These are phyloP conservation scores for Dolichotis patagonum DNA, from an alignment of 2,113 vertebrate species.

Conservation along the genomic window DNA sequence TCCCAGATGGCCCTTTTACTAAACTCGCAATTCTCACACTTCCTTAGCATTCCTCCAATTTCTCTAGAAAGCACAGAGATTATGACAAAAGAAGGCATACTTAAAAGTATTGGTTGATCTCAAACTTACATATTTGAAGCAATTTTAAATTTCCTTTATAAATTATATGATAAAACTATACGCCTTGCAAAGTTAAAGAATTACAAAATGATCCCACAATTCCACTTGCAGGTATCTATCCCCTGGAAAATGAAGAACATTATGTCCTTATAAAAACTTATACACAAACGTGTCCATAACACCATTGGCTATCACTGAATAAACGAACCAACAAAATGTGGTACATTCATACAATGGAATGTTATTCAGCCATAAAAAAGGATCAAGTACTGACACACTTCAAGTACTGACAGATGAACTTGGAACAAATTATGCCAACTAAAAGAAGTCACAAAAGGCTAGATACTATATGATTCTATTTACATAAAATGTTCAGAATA, in stretches of 20 bases:
- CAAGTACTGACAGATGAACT: neutral
- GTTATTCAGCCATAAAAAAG: constrained; percentile 28
- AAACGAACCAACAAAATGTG: constrained; percentile 14
- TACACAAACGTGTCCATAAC: neutral
- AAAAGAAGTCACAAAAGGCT: constrained; percentile 25
- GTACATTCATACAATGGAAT: neutral
- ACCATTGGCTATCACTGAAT: neutral
- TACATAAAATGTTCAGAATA: neutral
- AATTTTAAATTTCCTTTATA: constrained; percentile 14
- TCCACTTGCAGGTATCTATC: constrained; percentile 5
- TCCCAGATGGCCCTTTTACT: constrained; percentile 13
- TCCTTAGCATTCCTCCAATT: constrained; percentile 42
- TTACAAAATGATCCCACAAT: neutral
- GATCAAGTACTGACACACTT: neutral
- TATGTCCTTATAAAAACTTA: constrained; percentile 34
- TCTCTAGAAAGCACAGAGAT: constrained; percentile 28
- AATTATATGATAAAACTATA: constrained; percentile 41
- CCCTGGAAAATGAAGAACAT: constrained; percentile 32
- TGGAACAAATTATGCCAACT: constrained; percentile 17
- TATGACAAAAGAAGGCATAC: constrained; percentile 6
- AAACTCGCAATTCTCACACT: neutral
- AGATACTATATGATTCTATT: neutral
- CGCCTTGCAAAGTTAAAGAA: constrained; percentile 32
- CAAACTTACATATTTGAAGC: constrained; percentile 41
- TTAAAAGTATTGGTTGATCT: constrained; percentile 32